These are phyloP conservation scores for Portevinia maculata DNA, from an alignment of 2,888 invertebrate species.

Conservation along the genomic window DNA sequence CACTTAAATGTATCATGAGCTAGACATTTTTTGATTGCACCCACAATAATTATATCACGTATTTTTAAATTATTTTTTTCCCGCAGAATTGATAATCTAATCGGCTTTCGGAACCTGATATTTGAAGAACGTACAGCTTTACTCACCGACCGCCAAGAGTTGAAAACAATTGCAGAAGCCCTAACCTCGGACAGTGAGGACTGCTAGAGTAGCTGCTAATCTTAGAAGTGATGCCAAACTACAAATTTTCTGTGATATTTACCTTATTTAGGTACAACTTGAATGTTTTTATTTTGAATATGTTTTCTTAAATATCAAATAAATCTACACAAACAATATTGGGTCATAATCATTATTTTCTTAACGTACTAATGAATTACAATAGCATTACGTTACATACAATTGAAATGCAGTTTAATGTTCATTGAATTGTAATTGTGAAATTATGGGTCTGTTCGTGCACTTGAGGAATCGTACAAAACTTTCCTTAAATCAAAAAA, in stretches of 20 bases:
- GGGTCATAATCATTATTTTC: too few relatives aligned
- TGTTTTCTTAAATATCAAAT: neutral
- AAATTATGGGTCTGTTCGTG: too few relatives aligned
- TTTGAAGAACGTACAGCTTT: constrained; percentile 73
- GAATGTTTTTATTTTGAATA: constrained; percentile 36
- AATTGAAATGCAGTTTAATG: too few relatives aligned
- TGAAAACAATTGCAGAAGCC: constrained; percentile 70
- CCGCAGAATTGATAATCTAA: constrained; percentile 71
- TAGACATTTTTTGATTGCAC: too few relatives aligned
- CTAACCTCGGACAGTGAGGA: constrained; percentile 50
- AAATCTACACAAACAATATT: too few relatives aligned
- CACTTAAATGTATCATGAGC: too few relatives aligned
- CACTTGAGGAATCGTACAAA: too few relatives aligned
- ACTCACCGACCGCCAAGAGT: constrained; percentile 71
- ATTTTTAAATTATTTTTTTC: constrained; percentile 18
- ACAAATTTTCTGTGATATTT: constrained; percentile 70
- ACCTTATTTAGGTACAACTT: constrained; percentile 11
- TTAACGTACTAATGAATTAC: too few relatives aligned
- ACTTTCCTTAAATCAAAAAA: too few relatives aligned
- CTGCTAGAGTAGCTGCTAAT: constrained; percentile 27
- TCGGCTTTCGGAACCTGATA: constrained; percentile 52
- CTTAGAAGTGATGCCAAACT: constrained; percentile 27
- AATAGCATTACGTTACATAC: too few relatives aligned
- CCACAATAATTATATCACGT: too few relatives aligned
- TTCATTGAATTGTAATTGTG: too few relatives aligned